These are phyloP conservation scores for Chrysodeixis includens DNA, from an alignment of 2,888 invertebrate genomes.

Conservation along the genomic window DNA sequence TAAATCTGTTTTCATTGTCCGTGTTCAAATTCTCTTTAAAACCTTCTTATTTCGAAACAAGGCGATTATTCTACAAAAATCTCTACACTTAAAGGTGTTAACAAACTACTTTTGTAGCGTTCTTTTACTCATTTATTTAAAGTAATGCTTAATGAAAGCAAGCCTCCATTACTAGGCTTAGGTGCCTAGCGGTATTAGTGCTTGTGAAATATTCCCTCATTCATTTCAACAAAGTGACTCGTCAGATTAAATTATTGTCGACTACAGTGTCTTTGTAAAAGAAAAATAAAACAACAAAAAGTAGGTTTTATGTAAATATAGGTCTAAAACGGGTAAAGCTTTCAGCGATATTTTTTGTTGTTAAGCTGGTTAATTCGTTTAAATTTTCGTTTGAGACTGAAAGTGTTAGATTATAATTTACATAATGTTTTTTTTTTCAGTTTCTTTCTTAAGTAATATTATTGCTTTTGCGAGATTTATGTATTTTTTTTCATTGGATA, in stretches of 20 bases:
- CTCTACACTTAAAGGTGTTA: neutral
- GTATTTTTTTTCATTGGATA: too few relatives aligned
- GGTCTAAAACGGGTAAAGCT: conserved; percentile 24
- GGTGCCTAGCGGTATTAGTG: conserved; percentile 26
- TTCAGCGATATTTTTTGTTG: conserved; percentile 15
- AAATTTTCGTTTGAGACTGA: conserved; percentile 15
- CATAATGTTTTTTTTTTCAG: neutral
- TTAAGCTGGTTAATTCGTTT: conserved; percentile 15
- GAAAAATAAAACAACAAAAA: conserved; percentile 22
- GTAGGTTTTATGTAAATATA: conserved; percentile 35
- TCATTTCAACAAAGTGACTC: conserved; percentile 51
- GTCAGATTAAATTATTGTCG: conserved; percentile 48
- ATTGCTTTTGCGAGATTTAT: neutral
- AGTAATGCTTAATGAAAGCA: conserved; percentile 40
- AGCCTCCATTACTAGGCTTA: conserved; percentile 37
- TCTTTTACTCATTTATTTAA: conserved; percentile 28
- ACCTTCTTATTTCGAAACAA: conserved; percentile 22
- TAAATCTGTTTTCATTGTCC: neutral
- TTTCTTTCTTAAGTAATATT: neutral
- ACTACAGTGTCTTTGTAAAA: conserved; percentile 20
- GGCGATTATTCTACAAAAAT: conserved; percentile 11
- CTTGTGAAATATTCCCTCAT: conserved; percentile 50
- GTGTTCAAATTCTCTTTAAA: conserved; percentile 8
- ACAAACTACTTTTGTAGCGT: conserved; percentile 14
- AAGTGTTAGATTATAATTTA: conserved; percentile 9